Evolutionary conservation across 2,888 invertebrate species (phyloP), one percentile per base, ranked within the genome.

Genomic region (Apoda limacodes): DNA sequence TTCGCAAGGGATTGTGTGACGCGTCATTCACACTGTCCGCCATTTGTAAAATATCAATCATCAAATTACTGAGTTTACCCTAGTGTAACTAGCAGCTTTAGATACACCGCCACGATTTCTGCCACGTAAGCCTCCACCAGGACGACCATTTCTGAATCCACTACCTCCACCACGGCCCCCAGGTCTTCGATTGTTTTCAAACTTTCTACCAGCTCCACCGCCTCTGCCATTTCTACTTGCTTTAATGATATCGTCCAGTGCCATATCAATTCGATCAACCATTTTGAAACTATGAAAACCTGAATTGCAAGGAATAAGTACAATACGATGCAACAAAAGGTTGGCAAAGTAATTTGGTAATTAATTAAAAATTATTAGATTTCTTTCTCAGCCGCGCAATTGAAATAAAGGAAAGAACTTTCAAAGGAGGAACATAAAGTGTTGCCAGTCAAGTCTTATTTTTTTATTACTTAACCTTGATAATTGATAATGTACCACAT

Each of bases 201-300:
- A 76, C 48, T 78, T 72, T 62, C 74, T 82, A 53, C 70, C 83
- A 32, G 84, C 78, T 26, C 86, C 84, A 26, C 84, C 81, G 44
- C 86, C 83, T 43, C 88, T 82, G 40, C 87, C 84, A 39, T 83
- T 83, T 75, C 89, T 92, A 51, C 85, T 90, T 58, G 88, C 88
- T 82, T 93, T 96, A 55, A 98, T 98, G 39, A 98, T 95, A 51
- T 98, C 98, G 68, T 98, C 98, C 49, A 98, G 85, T 60, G 96
- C 95, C 93, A 97, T 92, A 75, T 98, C 97, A 71, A 98, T 93
- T 83, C 93, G 95, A 61, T 95, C 93, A 55, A 90, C 90, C 94
- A 95, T 94, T 72, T 83, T 88, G 49, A 55, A 17, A 17, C 7
- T n/a, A n/a, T n/a, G n/a, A n/a, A n/a, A n/a, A n/a, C n/a, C n/a